Base-by-base conservation (phyloP, 2,888 invertebrate species). In the Rhyacophila evoluta region DNA sequence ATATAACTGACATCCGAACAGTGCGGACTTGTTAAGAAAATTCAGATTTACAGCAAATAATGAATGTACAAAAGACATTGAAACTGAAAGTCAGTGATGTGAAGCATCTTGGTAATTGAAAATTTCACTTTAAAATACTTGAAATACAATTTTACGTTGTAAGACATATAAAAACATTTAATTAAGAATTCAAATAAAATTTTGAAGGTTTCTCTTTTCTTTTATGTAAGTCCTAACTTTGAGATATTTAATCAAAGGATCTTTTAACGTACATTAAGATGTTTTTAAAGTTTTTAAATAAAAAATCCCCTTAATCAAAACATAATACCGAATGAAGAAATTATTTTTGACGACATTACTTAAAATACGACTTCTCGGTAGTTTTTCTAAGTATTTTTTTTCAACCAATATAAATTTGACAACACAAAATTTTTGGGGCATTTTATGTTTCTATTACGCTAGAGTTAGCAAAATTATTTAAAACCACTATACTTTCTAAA, bases 1-100 rank as follows among this genome's bases (percentile, higher is more conserved):
- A 68, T 29, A 25, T 72, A 36, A 28, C 72, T 28, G 77, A 77
- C 77, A 72, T 77, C 72, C 41, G 25, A 72, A 72, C 72, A 76
- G 38, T 76, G 55, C 28, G 71, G 39, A 36, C 37, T 77, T 19
- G 19, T 55, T 55, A 19, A 55, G 55, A 8, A 55, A 55, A 55
- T 25, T 68, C 67, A 72, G 68, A 77, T 77, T 77, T 70, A 77
- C 71, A 28, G 67, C 15, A 72, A 28, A 27, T 33, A 33, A 33
- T 27, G 72, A 67, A 19, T 71, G 25, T 72, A 38, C 55, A 68
- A 72, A 25, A 67, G 38, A 36, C 72, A 36, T 55, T 55, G 37
- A 67, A 15, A 12, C 41, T 19, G 33, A 41, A 27, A 15, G 33
- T 27, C 71, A 76, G 72, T 55, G 71, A 72, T n/a, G 55, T 36